Base-by-base conservation (phyloP, 2,888 invertebrate species). In the Pegoplata infirma region DNA sequence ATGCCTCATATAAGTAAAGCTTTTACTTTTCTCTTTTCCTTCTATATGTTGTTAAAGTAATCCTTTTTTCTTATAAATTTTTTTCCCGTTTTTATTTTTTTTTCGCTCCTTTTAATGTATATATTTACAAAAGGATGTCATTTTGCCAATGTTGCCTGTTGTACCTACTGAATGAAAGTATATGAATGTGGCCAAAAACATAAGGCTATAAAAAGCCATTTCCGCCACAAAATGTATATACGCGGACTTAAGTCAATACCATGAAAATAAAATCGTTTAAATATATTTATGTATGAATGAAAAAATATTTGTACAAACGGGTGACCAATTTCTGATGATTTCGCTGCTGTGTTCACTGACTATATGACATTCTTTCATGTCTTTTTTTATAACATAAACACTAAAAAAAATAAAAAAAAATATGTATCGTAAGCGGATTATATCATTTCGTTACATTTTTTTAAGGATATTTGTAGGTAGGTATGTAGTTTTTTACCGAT, bases 201-300 rank as follows among this genome's bases (percentile, higher is more conserved):
- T 63, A 63, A 75, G 59, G 59, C 40, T 28, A 59, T 66, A 68
- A 75, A 75, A 63, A 69, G 32, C 63, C 63, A 64, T 64, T 69
- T 76, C 63, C 69, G 49, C 19, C 69, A 32, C 12, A 64, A 59
- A 68, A 44, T 63, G 56, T 68, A 51, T 61, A 63, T 32, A 76
- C 51, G 63, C 49, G 63, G 56, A 76, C 56, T 51, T 19, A 76
- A 68, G 68, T 63, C 56, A 75, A 63, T 75, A 55, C 66, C 44
- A 46, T 19, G 55, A 28, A 28, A 47, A 16, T 21, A 44, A 21
- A 46, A 53, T 25, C 7, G 21, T 23, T 51, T 17, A 59, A 59
- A 69, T 25, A 16, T 36, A 5, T 3, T 5, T 49, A 36, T 49
- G 40, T 49, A 58, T 44, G 32, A 53, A 14, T 25, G 32, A 58